Evolutionary conservation across 2,888 invertebrate genomes (phyloP), one percentile per base, ranked within the genome.

Genomic region (Cryptosula pallasiana): DNA sequence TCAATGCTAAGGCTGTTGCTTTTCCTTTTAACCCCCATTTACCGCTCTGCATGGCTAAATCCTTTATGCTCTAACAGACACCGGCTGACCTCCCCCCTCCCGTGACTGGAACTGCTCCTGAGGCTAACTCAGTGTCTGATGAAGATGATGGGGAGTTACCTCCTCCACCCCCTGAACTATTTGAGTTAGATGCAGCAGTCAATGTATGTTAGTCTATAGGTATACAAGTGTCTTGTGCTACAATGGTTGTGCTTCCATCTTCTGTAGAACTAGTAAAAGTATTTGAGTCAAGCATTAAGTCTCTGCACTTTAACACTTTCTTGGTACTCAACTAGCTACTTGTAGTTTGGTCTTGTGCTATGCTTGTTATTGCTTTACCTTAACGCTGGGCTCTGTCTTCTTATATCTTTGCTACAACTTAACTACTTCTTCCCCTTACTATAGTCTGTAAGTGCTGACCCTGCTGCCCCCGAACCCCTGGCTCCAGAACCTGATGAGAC

Each of bases 91-190:
- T 25, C 5, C n/a, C 25, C 13, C n/a, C 63, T 63, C n/a, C n/a
- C n/a, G 63, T 32, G 13, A 27, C 63, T n/a, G 29, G 29, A 13
- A 32, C 25, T 3, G 63, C 27, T 5, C 9, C 13, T 32, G 55
- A 55, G 5, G 9, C 63, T 32, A 32, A 34, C 63, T 16, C 63
- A 5, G 2, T 16, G 2, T 20, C 32, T 2, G 32, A 29, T 63
- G 63, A 63, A 2, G 27, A 27, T 13, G 63, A 63, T 9, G 63
- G 32, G 63, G 63, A 63, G 29, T 63, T 63, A 34, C 63, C 63
- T 32, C 63, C 63, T 25, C 63, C 63, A 63, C 63, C 63, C n/a
- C 63, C 63, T 63, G 63, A 63, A 32, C 32, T 63, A 5, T 63
- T 32, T 13, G 63, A 27, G 27, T 63, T 63, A 32, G 63, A 63